Evolutionary conservation across 2,797 vertebrate species (phyloP).

Genomic region (Brotula barbata): DNA sequence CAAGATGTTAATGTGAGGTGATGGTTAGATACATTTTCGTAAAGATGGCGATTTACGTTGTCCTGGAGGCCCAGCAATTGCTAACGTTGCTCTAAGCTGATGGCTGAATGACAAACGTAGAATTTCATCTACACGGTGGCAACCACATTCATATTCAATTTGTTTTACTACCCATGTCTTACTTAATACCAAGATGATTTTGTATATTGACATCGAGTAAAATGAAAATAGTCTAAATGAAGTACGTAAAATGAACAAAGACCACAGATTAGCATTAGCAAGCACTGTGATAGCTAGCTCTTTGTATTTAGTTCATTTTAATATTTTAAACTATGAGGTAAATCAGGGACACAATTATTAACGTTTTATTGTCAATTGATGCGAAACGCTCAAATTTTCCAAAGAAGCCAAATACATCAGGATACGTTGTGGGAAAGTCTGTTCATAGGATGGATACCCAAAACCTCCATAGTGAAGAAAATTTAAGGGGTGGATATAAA

Average conservation of each 20-base stretch:
- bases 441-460: no score
- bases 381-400: no score
- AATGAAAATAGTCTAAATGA: neutral
- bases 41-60: constrained; percentile 72
- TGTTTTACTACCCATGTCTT: neutral
- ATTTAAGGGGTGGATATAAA: no score
- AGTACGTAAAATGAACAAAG: neutral
- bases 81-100: neutral
- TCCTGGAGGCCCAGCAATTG: constrained; percentile 38
- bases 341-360: no score
- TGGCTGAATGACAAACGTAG: constrained; percentile 13
- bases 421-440: no score
- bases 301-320: no score
- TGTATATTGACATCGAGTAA: neutral
- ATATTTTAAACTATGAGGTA: no score
- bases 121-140: neutral
- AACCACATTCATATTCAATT: neutral
- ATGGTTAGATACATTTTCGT: constrained; percentile 9
- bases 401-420: no score
- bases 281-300: no score
- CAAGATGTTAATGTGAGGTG: neutral
- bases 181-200: neutral
- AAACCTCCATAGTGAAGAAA: no score
- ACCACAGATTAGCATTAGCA: neutral
- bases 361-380: no score